Evolutionary conservation across 2,797 vertebrate genomes (phyloP), one percentile per base, ranked within the genome.

Genomic region (Enteromius viviparus): DNA sequence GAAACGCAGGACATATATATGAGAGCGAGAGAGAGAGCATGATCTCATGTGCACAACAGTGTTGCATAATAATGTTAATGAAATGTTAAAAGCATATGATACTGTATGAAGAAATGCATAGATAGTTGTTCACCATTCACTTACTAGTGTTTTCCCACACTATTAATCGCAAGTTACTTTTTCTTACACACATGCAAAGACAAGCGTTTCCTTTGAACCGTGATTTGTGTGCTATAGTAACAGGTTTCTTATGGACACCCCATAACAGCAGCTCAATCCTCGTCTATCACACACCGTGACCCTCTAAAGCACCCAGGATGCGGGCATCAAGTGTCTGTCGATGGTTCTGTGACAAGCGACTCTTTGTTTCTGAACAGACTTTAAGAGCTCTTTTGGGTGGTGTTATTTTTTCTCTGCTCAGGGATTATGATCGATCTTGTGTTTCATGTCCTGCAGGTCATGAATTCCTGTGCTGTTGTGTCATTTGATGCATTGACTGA

Each of bases 151-250:
- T 83, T 71, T 77, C 74, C 69, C 70, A 40, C 76, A 21, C 71
- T 82, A 23, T 55, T 82, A 68, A 69, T 51, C 34, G 29, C 47
- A 34, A 71, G 70, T 47, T 51, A 68, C 47, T 66, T 53, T 68
- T 76, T 29, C 70, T 26, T 78, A 82, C 81, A 80, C 81, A 64
- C 51, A 58, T 1, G 42, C 55, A 2, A 64, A 81, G 58, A 71
- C 23, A 32, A 53, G 84, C 64, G 69, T 40, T 84, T 85, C 23
- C 84, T 85, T 85, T 85, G 81, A 87, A 87, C 64, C 45, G 21
- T 77, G 76, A 80, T 82, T 79, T 70, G 70, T 80, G 75, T 79
- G 75, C 78, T 66, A 76, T 88, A 87, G 85, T 87, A 78, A 87
- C 81, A 87, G 81, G 58, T 80, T 72, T 74, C n/a, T 17, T 55